A percentile compares a stretch with the other conserved stretches of the same genome.
phyloP scores from a whole-genome alignment of 1,140 invertebrate genomes.

The Bombus turneri region DNA sequence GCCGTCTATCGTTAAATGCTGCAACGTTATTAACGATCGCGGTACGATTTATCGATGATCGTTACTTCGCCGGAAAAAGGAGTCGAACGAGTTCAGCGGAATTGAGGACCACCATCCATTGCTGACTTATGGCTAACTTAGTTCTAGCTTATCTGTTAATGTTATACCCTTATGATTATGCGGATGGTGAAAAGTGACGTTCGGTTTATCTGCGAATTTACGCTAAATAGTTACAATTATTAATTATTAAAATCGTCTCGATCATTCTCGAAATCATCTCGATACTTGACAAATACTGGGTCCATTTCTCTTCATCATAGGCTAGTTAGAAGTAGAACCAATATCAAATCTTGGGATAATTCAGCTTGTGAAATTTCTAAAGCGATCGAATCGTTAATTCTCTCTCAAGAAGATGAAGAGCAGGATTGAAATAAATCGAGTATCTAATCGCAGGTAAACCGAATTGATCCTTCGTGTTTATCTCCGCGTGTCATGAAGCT shows the following conservation, averaged over 20 bases:
- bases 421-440: neutral
- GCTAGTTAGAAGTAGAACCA: neutral
- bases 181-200: conserved; percentile 26
- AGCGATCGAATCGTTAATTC: neutral
- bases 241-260: neutral
- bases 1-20: neutral
- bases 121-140: conserved; percentile 69
- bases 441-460: neutral
- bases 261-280: neutral
- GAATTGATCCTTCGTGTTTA: conserved; percentile 9
- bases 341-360: neutral
- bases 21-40: conserved; percentile 29
- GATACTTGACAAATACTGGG: neutral
- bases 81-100: conserved; percentile 55
- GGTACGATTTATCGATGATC: neutral
- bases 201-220: conserved; percentile 25
- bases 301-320: neutral
- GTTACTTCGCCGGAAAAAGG: neutral
- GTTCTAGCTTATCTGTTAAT: conserved; percentile 61
- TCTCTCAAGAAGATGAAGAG: neutral
- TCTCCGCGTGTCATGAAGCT: neutral
- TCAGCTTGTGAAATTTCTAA: neutral
- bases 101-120: conserved; percentile 59
- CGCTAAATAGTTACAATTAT: neutral
- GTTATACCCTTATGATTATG: conserved; percentile 57